Evolutionary conservation across 1,140 invertebrate genomes (phyloP).

Genomic region (Oryctes rhinoceros): DNA sequence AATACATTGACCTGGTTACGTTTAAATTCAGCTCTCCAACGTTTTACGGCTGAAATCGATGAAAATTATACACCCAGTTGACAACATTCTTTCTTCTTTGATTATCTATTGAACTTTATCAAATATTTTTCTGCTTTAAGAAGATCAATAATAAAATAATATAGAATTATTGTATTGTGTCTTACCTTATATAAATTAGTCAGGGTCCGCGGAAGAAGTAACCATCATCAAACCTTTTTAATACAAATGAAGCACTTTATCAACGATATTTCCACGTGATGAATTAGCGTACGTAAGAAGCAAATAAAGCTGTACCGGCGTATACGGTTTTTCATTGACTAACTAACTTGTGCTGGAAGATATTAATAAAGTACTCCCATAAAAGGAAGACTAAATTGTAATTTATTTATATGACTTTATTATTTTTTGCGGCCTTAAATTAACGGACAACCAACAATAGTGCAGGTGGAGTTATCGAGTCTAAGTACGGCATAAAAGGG

Average conservation of each 20-base stretch:
- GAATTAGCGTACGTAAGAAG: neutral
- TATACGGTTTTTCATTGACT: neutral
- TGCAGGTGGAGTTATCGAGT: neutral
- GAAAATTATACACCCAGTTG: no score
- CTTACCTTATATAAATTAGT: no score
- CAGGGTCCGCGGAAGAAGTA: neutral
- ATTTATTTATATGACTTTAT: constrained; percentile 10
- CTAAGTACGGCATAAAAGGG: neutral
- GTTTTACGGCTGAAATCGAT: no score
- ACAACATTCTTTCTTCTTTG: no score
- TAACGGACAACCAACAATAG: neutral
- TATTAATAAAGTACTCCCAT: neutral
- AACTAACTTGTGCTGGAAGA: neutral
- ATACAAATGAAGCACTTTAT: constrained; percentile 22
- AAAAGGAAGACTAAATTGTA: neutral
- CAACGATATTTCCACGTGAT: neutral
- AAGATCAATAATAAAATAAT: no score
- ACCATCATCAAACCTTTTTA: neutral
- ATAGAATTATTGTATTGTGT: no score
- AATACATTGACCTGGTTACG: no score
- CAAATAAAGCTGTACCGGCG: neutral
- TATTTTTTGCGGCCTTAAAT: neutral
- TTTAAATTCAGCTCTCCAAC: no score
- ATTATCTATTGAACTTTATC: no score
- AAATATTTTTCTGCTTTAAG: no score